Conservation (phyloP, 2,888 invertebrate species). For the Mesoligia furuncula region DNA sequence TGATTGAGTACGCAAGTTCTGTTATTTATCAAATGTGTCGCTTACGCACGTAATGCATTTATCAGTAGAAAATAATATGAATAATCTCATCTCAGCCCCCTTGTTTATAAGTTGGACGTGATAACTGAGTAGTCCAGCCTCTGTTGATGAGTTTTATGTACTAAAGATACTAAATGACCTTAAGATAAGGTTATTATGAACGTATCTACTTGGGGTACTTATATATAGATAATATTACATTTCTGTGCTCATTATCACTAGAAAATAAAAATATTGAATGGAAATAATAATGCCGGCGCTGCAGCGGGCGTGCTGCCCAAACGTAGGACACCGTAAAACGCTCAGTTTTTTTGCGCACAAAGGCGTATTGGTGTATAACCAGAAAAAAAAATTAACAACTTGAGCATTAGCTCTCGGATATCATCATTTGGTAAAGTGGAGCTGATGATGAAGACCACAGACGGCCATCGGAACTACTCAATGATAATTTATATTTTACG, state of each 20-base stretch:
- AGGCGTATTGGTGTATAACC: too few species aligned
- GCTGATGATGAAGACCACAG: too few species aligned
- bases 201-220: slow-evolving; percentile 5
- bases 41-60: slow-evolving; percentile 56
- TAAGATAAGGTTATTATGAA: slow-evolving; percentile 41
- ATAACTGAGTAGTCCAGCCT: slow-evolving; percentile 45
- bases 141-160: slow-evolving; percentile 43
- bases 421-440: too few species aligned
- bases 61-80: slow-evolving; percentile 60
- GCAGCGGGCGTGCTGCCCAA: background rate
- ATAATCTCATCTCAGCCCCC: slow-evolving; percentile 37
- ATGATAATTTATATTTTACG: too few species aligned
- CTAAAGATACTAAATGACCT: slow-evolving; percentile 47
- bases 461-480: too few species aligned
- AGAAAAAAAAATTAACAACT: too few species aligned
- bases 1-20: slow-evolving; percentile 33
- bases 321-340: background rate
- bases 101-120: slow-evolving; percentile 55
- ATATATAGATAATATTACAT: slow-evolving; percentile 7
- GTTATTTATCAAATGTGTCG: slow-evolving; percentile 50
- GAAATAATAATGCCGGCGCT: background rate
- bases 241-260: background rate
- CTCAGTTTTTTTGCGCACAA: background rate
- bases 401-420: too few species aligned
- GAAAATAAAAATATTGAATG: slow-evolving; percentile 5